Evolutionary conservation across 2,113 vertebrate species (phyloP), one percentile per base, ranked within the genome.

Genomic region (Neolamprologus ventralis): DNA sequence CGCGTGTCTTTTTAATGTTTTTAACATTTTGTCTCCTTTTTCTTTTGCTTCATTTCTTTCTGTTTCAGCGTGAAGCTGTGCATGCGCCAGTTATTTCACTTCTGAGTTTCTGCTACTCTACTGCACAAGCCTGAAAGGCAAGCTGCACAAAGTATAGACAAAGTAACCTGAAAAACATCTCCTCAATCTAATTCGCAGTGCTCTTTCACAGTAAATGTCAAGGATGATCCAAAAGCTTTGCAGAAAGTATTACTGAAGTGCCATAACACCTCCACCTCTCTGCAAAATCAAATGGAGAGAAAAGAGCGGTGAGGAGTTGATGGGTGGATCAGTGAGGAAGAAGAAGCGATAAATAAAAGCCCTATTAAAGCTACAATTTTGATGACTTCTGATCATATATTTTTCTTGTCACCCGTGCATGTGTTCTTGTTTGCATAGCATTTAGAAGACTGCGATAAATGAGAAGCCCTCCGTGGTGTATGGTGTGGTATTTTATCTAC

Each of bases 241-340:
- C 63, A 57, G 40, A 90, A 51, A 54, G 87, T 85, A 87, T 90
- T 92, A 91, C 17, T 42, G 37, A 83, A 53, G 57, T 80, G 55
- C 31, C 60, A 65, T 88, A 87, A 83, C 79, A 84, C 81, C 60
- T 35, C 42, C 65, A 12, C n/a, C 26, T 80, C 45, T 35, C 73
- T 33, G 47, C 17, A 87, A 80, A 60, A 58, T 86, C 26, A 79
- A 26, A 57, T 3, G 17, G n/a, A 79, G 63, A 81, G 26, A 80
- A 65, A 31, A 7, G 21, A 65, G 45, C 40, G 4, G n/a, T 14
- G 73, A 13, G 71, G 21, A 85, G 79, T 28, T 49, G 33, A 79
- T 89, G 40, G n/a, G 21, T 11, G 84, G 54, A 79, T 26, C 83
- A 71, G 42, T 7, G 63, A 73, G 42, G 55, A 14, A 85, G 26